These are phyloP conservation scores for Ooceraea biroi DNA, from an alignment of 1,140 invertebrate genomes.

Conservation along the genomic window DNA sequence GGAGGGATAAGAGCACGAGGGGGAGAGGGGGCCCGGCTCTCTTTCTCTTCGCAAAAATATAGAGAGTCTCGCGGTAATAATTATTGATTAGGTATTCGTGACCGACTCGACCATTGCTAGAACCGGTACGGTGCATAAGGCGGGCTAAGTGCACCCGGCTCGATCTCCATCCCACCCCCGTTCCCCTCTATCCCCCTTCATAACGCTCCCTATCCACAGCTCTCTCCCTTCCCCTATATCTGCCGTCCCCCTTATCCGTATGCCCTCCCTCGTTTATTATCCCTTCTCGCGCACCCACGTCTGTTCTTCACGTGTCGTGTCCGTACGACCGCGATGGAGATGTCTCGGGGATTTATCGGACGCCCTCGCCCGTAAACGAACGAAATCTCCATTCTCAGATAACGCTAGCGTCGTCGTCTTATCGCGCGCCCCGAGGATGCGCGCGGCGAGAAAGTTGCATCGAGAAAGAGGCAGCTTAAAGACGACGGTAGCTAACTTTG, in stretches of 20 bases:
- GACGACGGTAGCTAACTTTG: slow-evolving; percentile 9
- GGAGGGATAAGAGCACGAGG: slow-evolving; percentile 50
- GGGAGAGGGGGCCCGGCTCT: slow-evolving; percentile 63
- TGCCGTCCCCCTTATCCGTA: slow-evolving; percentile 30
- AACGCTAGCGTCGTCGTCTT: slow-evolving; percentile 24
- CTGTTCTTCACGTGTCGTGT: slow-evolving; percentile 49
- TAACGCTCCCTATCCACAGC: slow-evolving; percentile 8
- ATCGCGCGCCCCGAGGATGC: slow-evolving; percentile 38
- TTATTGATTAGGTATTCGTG: slow-evolving; percentile 85
- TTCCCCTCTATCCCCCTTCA: neutral
- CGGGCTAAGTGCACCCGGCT: slow-evolving; percentile 55
- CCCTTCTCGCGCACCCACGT: slow-evolving; percentile 28
- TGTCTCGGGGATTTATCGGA: slow-evolving; percentile 80
- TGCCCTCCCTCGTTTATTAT: slow-evolving; percentile 43
- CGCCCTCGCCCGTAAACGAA: slow-evolving; percentile 76
- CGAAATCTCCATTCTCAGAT: slow-evolving; percentile 78
- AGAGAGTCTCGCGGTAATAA: slow-evolving; percentile 84
- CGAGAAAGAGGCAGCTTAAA: slow-evolving; percentile 32
- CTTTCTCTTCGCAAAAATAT: slow-evolving; percentile 81
- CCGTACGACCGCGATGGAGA: slow-evolving; percentile 73
- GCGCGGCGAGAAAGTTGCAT: slow-evolving; percentile 39
- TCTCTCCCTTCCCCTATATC: slow-evolving; percentile 2
- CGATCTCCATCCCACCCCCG: slow-evolving; percentile 41
- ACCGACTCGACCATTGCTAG: slow-evolving; percentile 77
- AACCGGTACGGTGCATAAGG: slow-evolving; percentile 71